A percentile compares a stretch with the other conserved stretches of the same genome.
Evolutionary conservation across 2,888 invertebrate genomes (phyloP).

Genomic region (Creontiades dilutus): DNA sequence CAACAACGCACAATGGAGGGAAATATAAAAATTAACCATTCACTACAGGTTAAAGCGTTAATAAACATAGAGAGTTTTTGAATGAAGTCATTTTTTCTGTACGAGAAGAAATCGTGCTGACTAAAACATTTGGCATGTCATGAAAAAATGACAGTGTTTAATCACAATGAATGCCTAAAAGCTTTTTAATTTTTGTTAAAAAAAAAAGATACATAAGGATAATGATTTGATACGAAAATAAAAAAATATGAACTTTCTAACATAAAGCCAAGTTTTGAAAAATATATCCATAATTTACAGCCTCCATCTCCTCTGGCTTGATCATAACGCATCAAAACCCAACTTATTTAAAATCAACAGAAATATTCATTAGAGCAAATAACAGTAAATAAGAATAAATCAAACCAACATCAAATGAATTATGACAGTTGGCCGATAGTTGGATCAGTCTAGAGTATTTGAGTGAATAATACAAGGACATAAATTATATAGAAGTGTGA

Average conservation of each 20-base stretch:
- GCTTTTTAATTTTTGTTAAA: not conserved
- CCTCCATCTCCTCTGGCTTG: not conserved
- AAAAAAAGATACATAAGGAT: constrained; percentile 40
- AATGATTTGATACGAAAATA: constrained; percentile 21
- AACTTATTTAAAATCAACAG: not conserved
- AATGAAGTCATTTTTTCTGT: constrained; percentile 60
- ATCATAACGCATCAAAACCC: not conserved
- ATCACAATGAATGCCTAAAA: constrained; percentile 63
- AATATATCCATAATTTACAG: constrained; percentile 41
- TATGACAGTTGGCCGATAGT: not conserved
- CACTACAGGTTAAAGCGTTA: constrained; percentile 68
- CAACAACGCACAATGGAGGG: constrained; percentile 69
- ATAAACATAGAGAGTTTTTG: constrained; percentile 36
- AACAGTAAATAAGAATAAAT: constrained; percentile 13
- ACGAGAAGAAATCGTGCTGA: constrained; percentile 47
- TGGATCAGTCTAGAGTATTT: constrained; percentile 12
- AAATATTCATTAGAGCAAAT: constrained; percentile 9
- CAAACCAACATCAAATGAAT: not conserved
- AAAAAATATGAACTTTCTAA: constrained; percentile 35
- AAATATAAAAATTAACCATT: constrained; percentile 65
- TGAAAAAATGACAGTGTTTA: constrained; percentile 62
- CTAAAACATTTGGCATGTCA: constrained; percentile 65
- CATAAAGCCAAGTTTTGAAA: constrained; percentile 20
- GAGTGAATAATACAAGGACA: not conserved
- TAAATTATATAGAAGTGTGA: not conserved